These are phyloP conservation scores for Harpagifer antarcticus DNA, from an alignment of 2,797 vertebrate species.

Conservation along the genomic window DNA sequence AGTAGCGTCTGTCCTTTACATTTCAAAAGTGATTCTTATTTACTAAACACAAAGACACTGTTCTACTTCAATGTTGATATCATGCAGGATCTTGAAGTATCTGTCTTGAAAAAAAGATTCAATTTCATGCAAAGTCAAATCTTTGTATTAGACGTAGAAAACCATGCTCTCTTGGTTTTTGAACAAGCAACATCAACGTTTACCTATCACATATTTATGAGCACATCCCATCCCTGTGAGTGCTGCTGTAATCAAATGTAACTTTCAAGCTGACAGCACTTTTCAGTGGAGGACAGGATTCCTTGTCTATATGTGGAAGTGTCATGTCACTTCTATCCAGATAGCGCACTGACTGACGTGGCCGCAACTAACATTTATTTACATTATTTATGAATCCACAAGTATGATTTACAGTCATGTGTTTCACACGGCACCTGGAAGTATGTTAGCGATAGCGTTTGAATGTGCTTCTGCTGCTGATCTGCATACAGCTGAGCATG, in stretches of 20 bases:
- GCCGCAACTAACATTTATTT: too few relatives aligned
- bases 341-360: too few relatives aligned
- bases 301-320: too few relatives aligned
- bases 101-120: background rate
- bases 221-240: background rate
- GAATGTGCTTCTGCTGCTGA: background rate
- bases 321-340: too few relatives aligned
- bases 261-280: background rate
- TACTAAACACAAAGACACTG: background rate
- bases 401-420: background rate
- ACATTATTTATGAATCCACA: too few relatives aligned
- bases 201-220: background rate
- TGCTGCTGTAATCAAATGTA: background rate
- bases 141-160: background rate
- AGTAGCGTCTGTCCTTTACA: too few relatives aligned
- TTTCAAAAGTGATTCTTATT: background rate
- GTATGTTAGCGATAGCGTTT: background rate
- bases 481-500: background rate
- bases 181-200: background rate
- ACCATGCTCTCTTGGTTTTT: background rate
- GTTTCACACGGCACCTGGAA: background rate
- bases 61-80: background rate
- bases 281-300: too few relatives aligned
- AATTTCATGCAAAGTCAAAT: background rate
- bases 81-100: background rate